These are phyloP conservation scores for Macroglossus sobrinus DNA, from an alignment of 2,113 vertebrate species.

Conservation along the genomic window DNA sequence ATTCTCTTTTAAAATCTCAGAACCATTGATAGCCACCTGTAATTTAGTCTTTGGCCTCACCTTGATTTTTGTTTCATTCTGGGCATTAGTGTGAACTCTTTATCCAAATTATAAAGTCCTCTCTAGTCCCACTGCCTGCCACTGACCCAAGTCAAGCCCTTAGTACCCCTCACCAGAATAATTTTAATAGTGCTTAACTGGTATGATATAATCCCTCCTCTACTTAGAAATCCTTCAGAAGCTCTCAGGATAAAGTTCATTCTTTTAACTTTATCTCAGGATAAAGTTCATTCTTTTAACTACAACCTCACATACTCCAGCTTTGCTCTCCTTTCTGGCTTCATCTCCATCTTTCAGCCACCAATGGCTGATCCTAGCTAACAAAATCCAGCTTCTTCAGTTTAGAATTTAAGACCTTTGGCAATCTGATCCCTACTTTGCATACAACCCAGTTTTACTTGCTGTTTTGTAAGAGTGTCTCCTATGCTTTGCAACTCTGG, in stretches of 20 bases:
- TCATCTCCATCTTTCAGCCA: neutral
- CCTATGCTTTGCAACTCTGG: neutral
- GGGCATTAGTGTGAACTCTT: neutral
- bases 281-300: neutral
- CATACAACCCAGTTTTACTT: neutral
- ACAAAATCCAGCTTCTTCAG: neutral
- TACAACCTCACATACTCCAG: neutral
- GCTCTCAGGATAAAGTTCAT: neutral
- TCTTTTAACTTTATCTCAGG: neutral
- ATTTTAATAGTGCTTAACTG: neutral
- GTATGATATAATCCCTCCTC: neutral
- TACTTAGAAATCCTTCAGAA: neutral
- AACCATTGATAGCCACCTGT: neutral
- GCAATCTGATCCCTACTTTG: neutral
- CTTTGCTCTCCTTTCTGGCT: neutral
- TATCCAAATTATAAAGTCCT: neutral
- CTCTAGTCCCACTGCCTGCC: neutral
- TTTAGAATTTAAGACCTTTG: neutral
- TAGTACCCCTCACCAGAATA: neutral
- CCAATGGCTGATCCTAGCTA: neutral
- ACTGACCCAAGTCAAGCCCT: neutral
- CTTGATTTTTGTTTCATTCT: neutral
- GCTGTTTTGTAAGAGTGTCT: neutral
- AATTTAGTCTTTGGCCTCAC: neutral
- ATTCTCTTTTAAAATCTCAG: neutral